Conservation (phyloP, 2,113 vertebrate genomes). For the Tenrec ecaudatus region DNA sequence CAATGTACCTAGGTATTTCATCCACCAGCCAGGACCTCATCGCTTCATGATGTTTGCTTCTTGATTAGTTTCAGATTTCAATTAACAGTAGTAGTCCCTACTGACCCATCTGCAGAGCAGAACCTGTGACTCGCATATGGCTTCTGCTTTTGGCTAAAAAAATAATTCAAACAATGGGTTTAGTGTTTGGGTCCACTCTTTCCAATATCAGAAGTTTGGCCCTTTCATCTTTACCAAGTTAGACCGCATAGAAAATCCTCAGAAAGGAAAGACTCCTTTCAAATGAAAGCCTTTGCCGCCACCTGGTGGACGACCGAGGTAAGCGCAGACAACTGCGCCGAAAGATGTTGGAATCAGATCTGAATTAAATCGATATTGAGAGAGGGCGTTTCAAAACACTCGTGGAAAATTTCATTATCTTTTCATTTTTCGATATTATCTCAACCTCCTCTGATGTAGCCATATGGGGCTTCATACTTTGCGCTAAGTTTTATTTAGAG, state of each 20-base stretch:
- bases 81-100: background rate
- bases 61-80: background rate
- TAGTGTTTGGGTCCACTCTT: background rate
- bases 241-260: background rate
- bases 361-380: background rate
- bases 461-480: background rate
- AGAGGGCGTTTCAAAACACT: too few species aligned
- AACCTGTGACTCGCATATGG: background rate
- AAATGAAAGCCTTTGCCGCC: constrained; percentile 62
- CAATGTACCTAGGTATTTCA: background rate
- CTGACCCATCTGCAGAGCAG: background rate
- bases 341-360: constrained; percentile 17
- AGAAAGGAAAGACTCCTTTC: background rate
- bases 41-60: background rate
- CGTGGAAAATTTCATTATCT: too few species aligned
- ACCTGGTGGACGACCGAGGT: constrained; percentile 51
- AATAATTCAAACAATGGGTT: background rate
- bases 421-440: too few species aligned
- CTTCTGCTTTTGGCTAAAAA: background rate
- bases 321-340: background rate
- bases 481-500: background rate
- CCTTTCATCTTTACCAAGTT: background rate
- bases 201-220: background rate
- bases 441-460: background rate
- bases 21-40: background rate